Evolutionary conservation across 2,888 invertebrate genomes (phyloP).

Genomic region (Elegia similella): DNA sequence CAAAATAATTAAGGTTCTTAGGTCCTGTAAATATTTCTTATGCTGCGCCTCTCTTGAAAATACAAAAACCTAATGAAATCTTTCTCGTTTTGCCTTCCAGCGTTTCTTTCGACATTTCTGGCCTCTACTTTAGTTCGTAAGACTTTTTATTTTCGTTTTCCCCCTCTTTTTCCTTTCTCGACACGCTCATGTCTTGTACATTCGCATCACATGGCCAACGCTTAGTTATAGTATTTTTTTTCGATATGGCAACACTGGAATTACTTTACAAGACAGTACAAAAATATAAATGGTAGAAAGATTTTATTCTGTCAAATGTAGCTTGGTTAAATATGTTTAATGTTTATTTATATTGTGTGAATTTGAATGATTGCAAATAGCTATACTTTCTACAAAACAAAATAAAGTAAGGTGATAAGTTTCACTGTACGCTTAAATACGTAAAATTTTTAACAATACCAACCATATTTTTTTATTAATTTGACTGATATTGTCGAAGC

Average conservation of each 20-base stretch:
- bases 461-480: too few species aligned
- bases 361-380: too few species aligned
- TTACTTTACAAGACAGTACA: background rate
- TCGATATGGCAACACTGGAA: background rate
- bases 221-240: slow-evolving; percentile 11
- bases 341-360: too few species aligned
- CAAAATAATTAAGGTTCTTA: background rate
- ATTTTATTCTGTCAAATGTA: too few species aligned
- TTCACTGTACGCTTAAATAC: too few species aligned
- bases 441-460: too few species aligned
- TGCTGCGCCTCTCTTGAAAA: slow-evolving; percentile 16
- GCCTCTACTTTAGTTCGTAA: slow-evolving; percentile 80
- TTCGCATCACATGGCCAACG: slow-evolving; percentile 23
- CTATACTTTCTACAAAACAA: too few species aligned
- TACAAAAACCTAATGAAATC: slow-evolving; percentile 29
- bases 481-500: too few species aligned
- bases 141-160: slow-evolving; percentile 60
- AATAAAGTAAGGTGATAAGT: too few species aligned
- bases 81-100: slow-evolving; percentile 68
- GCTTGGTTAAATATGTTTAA: too few species aligned
- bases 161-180: slow-evolving; percentile 38
- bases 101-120: slow-evolving; percentile 80
- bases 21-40: slow-evolving; percentile 5
- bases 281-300: background rate
- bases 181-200: slow-evolving; percentile 31